Evolutionary conservation across 2,113 vertebrate genomes (phyloP), one percentile per base, ranked within the genome.

Genomic region (Paraplagusia blochii): DNA sequence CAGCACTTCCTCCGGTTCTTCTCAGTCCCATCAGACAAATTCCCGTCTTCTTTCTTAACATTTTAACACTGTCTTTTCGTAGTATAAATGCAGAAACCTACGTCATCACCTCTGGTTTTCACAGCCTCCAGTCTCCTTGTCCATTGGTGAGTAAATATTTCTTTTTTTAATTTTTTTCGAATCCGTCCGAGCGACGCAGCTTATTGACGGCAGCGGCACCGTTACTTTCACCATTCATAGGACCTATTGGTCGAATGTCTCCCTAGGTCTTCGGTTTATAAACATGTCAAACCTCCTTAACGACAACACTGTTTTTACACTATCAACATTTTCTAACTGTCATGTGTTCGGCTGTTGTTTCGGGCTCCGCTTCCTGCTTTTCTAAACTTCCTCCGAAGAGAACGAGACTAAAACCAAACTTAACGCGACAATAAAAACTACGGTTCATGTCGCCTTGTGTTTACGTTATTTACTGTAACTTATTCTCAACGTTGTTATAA

Each of bases 121-220:
- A 39, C 47, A 44, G 61, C 57, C 46, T 17, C 40, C 48, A 15
- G 13, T 56, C 35, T 45, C 39, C 49, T 39, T 39, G 59, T 73
- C 58, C 65, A 44, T 72, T 76, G 85, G 85, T 87, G 64, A 84
- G 85, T 82, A n/a, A n/a, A n/a, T n/a, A n/a, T n/a, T n/a, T n/a
- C n/a, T n/a, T n/a, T n/a, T n/a, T n/a, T n/a, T n/a, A n/a, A n/a
- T n/a, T n/a, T n/a, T n/a, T n/a, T n/a, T n/a, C n/a, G n/a, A n/a
- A n/a, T n/a, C n/a, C n/a, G 11, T 47, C 34, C 6, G 44, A 39
- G 3, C 48, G 18, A 46, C 51, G 58, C 19, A 8, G 44, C 54
- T 57, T 66, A 50, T 66, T 40, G 6, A 44, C 16, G 51, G 58
- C 59, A 63, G 58, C 65, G 9, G 73, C 8, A 72, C 84, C 69